Evolutionary conservation across 2,797 vertebrate species (phyloP), one percentile per base, ranked within the genome.

Genomic region (Anguilla megastoma): DNA sequence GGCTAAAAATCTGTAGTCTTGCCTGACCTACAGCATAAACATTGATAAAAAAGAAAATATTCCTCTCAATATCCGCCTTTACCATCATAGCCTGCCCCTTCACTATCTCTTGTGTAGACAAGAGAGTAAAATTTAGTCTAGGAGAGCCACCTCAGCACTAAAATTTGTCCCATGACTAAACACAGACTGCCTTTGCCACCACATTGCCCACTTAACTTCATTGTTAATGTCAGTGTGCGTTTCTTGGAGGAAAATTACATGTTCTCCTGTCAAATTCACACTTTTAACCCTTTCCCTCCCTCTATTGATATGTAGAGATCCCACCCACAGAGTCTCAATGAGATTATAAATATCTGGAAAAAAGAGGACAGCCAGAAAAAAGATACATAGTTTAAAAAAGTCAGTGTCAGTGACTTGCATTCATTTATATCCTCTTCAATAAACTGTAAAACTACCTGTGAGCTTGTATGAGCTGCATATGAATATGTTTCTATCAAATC

Each of bases 311-410:
- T 66, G n/a, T 66, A 66, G 5, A 7, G n/a, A 66, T 66, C 4
- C 63, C 63, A 66, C 63, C 24, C 5, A n/a, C n/a, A n/a, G 6
- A n/a, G 7, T 27, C 24, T 66, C 63, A 1, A 8, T 24, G 63
- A 66, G 6, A 27, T 66, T 66, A 63, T 12, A 58, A 58, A 58
- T 58, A 58, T 58, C 12, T 52, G 50, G 24, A 66, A 66, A n/a
- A 66, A 66, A 66, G 24, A 66, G 63, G 24, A 66, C 63, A 66
- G 63, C 63, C 63, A 66, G 63, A 66, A n/a, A n/a, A 66, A n/a
- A 56, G 54, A 52, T 52, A 52, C 7, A 52, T 52, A 12, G 50
- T 12, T 8, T 8, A 12, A 52, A 52, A 45, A 45, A 45, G 41
- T 45, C 41, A 45, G 41, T 66, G 24, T n/a, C 63, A 27, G 63